phyloP scores from a whole-genome alignment of 1,140 invertebrate genomes.

The Sweltsa coloradensis region DNA sequence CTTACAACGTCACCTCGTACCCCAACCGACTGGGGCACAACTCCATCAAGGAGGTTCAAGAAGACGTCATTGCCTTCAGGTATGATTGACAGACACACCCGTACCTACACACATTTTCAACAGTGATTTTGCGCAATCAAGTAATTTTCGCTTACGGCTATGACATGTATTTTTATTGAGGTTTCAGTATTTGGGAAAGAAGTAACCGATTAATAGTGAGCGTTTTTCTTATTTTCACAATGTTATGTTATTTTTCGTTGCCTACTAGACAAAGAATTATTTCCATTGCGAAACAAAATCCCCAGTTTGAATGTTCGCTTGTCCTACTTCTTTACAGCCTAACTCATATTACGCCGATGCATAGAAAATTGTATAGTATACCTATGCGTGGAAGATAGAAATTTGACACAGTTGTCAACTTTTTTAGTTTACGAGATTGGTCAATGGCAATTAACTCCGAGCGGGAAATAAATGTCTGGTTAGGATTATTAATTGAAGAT shows the following conservation, averaged over 20 bases:
- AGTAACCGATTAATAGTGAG: not conserved
- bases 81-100: conserved; percentile 16
- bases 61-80: conserved; percentile 67
- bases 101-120: not conserved
- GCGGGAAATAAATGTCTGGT: too few species aligned
- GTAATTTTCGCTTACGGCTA: not conserved
- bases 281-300: too few species aligned
- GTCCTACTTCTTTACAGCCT: too few species aligned
- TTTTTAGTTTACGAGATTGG: too few species aligned
- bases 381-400: too few species aligned
- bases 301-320: too few species aligned
- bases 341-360: too few species aligned
- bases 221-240: not conserved
- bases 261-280: not conserved
- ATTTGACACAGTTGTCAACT: too few species aligned
- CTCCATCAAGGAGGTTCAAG: conserved; percentile 50
- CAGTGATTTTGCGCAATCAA: not conserved
- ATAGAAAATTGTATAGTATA: too few species aligned
- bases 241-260: not conserved
- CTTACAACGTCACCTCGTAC: conserved; percentile 70
- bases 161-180: not conserved
- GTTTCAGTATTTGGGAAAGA: not conserved
- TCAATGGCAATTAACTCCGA: too few species aligned
- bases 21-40: conserved; percentile 61
- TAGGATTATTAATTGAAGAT: too few species aligned